Evolutionary conservation across 1,140 invertebrate species (phyloP).

Genomic region (Heliconius nattereri): DNA sequence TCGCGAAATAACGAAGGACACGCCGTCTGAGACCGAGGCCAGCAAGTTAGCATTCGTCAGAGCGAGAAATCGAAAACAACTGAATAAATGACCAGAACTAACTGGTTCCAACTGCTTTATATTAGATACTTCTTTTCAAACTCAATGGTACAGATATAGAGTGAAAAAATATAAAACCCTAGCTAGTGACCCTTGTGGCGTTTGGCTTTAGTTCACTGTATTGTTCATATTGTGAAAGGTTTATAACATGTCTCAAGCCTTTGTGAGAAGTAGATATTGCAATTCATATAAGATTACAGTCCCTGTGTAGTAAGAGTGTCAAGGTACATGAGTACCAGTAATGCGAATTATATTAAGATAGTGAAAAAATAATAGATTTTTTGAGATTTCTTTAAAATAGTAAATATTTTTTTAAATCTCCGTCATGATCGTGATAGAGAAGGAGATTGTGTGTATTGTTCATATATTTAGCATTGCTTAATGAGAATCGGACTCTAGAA

Average conservation of each 20-base stretch:
- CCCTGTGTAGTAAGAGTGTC: slow-evolving; percentile 55
- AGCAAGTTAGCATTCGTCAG: slow-evolving; percentile 41
- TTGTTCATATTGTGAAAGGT: slow-evolving; percentile 35
- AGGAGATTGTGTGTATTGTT: neutral
- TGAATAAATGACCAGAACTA: slow-evolving; percentile 36
- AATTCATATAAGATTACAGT: slow-evolving; percentile 62
- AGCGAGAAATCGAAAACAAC: slow-evolving; percentile 49
- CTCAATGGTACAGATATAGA: slow-evolving; percentile 5
- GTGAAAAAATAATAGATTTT: neutral
- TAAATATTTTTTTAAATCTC: no score
- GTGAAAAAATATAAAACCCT: slow-evolving; percentile 18
- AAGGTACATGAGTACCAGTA: slow-evolving; percentile 44
- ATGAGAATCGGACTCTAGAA: slow-evolving; percentile 47
- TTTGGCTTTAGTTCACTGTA: slow-evolving; percentile 18
- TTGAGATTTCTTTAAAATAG: no score
- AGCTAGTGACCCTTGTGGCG: slow-evolving; percentile 18
- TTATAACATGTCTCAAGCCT: slow-evolving; percentile 40
- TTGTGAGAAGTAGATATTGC: slow-evolving; percentile 61
- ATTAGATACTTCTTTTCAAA: slow-evolving; percentile 18
- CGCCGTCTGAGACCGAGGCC: slow-evolving; percentile 31
- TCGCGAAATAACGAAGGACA: slow-evolving; percentile 37
- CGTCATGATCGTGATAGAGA: neutral
- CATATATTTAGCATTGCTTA: slow-evolving; percentile 19
- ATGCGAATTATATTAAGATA: slow-evolving; percentile 44
- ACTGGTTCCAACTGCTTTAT: slow-evolving; percentile 29